Base-by-base conservation (phyloP, 2,888 invertebrate species). In the Pterostichus madidus region DNA sequence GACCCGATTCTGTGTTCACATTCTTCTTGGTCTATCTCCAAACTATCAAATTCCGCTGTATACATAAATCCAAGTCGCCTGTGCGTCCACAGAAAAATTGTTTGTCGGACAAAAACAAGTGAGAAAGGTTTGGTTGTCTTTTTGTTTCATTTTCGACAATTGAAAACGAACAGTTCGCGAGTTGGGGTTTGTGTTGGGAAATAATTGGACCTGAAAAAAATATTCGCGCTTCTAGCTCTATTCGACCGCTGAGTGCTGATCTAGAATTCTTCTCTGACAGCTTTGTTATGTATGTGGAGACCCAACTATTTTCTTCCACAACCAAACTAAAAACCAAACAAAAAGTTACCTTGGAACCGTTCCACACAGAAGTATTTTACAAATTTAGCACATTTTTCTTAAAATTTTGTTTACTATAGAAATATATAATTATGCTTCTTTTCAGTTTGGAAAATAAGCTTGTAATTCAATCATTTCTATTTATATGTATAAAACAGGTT, bases 141-240 rank as follows among this genome's bases (percentile, higher is more conserved):
- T 80, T 80, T 80, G 49, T 68, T 64, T 79, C 64, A 4, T 79
- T 61, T 44, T 61, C 78, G 52, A 80, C 80, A 80, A 80, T 80
- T 80, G 80, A 68, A 80, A 80, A 49, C 49, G 78, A 79, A 61
- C 61, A 83, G 86, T 86, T 87, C 86, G 86, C 86, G 87, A 86
- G 86, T 86, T 86, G 85, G 86, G 85, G 87, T 86, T 87, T 88
- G 88, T 88, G 88, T 88, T 87, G 88, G 87, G 88, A 88, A 88
- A 88, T 88, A 88, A 88, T 88, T 88, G 88, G 88, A 85, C 86
- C 85, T 86, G 87, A 88, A 24, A 88, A 86, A 88, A 88, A 35
- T 64, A 79, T 79, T 61, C 68, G 35, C 68, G 68, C 24, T 64
- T 68, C 80, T 80, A 80, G 80, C 52, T 17, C 39, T 39, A 0